Evolutionary conservation across 2,113 vertebrate genomes (phyloP).

Genomic region (Cavia porcellus): DNA sequence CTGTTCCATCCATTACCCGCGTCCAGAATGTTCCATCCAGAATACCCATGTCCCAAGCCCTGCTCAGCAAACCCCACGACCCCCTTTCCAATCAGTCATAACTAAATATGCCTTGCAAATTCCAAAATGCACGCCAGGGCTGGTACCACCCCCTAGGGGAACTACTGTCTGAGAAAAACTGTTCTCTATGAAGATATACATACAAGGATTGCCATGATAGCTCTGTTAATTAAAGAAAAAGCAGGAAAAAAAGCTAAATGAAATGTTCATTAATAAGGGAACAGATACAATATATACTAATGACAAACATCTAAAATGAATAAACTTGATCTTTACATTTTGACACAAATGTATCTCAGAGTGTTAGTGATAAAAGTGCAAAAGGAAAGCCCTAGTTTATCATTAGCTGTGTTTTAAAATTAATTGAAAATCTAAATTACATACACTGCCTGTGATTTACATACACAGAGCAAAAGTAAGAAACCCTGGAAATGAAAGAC

Average conservation of each 20-base stretch:
- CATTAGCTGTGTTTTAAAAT: constrained; percentile 16
- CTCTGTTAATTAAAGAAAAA: constrained; percentile 5
- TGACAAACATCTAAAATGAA: constrained; percentile 12
- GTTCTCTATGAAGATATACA: not conserved
- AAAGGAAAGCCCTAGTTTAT: constrained; percentile 11
- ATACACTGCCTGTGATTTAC: not conserved
- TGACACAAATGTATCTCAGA: not conserved
- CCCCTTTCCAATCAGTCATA: not conserved
- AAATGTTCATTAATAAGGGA: not conserved
- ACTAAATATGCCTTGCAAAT: not conserved
- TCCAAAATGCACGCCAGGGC: not conserved
- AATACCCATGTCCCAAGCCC: not conserved
- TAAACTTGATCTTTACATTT: not conserved
- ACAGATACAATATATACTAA: not conserved
- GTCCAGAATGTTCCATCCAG: not conserved
- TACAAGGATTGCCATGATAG: not conserved
- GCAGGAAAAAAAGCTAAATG: not conserved
- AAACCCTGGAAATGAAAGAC: not conserved
- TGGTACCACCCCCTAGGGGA: not conserved
- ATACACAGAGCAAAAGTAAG: not conserved
- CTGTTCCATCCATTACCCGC: not conserved
- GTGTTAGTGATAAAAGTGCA: not conserved
- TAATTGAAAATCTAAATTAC: not conserved
- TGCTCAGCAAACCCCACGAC: not conserved
- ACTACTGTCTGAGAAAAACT: constrained; percentile 1